phyloP scores from a whole-genome alignment of 2,888 invertebrate species.

The Ferdinandea cuprea region DNA sequence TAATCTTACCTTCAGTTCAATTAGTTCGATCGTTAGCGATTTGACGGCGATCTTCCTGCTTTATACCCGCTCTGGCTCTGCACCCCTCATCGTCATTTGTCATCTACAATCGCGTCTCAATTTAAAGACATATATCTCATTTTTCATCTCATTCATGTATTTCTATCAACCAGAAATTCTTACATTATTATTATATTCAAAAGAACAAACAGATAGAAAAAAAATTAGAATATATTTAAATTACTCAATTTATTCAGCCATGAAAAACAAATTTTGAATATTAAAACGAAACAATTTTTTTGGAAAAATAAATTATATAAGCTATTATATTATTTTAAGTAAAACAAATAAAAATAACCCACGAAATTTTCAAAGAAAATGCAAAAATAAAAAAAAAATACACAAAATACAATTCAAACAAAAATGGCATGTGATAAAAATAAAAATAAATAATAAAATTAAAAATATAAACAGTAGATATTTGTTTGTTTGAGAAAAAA shows the following conservation, averaged over 20 bases:
- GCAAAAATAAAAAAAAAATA: constrained; percentile 6
- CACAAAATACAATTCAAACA: constrained; percentile 69
- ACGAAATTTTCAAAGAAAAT: constrained; percentile 34
- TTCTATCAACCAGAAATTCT: constrained; percentile 22
- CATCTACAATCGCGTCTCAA: not conserved
- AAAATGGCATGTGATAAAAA: constrained; percentile 73
- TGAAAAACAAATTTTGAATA: constrained; percentile 35
- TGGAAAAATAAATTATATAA: constrained; percentile 34
- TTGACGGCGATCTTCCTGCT: too few species aligned
- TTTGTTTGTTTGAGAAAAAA: constrained; percentile 61
- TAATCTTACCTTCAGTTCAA: too few species aligned
- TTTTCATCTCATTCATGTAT: constrained; percentile 29
- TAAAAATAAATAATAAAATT: constrained; percentile 11
- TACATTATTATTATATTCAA: constrained; percentile 70
- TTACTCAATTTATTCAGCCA: constrained; percentile 39
- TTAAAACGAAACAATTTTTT: constrained; percentile 44
- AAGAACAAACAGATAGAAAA: constrained; percentile 31
- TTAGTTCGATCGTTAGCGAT: too few species aligned
- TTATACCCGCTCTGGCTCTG: too few species aligned
- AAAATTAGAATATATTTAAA: constrained; percentile 28
- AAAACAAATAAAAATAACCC: constrained; percentile 40
- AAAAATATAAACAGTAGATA: constrained; percentile 31
- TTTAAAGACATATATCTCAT: not conserved
- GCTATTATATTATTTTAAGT: constrained; percentile 18
- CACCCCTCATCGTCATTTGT: not conserved